These are phyloP conservation scores for Paramuricea clavata DNA, from an alignment of 92 coral and sea anemone genomes.

Conservation along the genomic window DNA sequence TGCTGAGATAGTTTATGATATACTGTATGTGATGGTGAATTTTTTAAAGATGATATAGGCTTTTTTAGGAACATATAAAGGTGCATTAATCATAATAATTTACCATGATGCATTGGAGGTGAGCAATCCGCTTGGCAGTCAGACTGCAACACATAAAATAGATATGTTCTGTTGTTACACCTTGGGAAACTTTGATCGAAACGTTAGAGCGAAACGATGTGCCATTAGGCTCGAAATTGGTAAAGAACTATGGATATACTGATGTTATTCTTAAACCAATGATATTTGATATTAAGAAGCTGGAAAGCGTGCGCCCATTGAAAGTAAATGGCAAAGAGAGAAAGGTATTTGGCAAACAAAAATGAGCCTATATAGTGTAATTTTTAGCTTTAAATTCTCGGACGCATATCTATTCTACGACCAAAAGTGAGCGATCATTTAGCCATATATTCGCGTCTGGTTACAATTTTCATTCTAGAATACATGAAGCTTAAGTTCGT, in stretches of 20 bases:
- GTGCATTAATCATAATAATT: constrained; percentile 50
- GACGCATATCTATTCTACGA: no score
- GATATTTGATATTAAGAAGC: background rate
- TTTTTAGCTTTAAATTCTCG: no score
- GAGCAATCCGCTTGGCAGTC: constrained; percentile 59
- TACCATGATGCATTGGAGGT: constrained; percentile 62
- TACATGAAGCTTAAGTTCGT: no score
- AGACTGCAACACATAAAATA: constrained; percentile 10
- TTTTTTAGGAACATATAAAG: constrained; percentile 43
- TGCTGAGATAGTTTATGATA: constrained; percentile 20
- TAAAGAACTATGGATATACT: constrained; percentile 31
- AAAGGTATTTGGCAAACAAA: constrained; percentile 29
- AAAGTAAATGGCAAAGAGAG: background rate
- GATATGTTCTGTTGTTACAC: constrained; percentile 40
- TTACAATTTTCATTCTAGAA: no score
- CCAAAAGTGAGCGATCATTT: no score
- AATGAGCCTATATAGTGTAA: no score
- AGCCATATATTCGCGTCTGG: no score
- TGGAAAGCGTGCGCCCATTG: constrained; percentile 2
- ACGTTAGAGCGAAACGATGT: constrained; percentile 8
- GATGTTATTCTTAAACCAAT: constrained; percentile 21
- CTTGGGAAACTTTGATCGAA: constrained; percentile 6
- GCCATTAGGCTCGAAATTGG: constrained; percentile 15
- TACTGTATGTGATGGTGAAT: constrained; percentile 57
- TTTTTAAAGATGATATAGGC: constrained; percentile 39